Base-by-base conservation (phyloP, 2,888 invertebrate species). In the Petrolisthes manimaculis region DNA sequence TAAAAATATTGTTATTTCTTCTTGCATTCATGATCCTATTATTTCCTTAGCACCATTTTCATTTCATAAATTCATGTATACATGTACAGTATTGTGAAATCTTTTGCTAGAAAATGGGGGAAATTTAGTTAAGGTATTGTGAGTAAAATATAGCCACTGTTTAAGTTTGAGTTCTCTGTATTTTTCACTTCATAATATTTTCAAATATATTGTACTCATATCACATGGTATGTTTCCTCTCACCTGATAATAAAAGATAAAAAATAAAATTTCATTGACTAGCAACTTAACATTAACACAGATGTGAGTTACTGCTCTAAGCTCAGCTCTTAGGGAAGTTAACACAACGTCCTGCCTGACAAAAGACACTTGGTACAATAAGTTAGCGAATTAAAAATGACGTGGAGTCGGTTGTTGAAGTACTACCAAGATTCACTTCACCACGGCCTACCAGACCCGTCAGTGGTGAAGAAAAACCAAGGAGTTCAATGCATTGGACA, bases 161-260 rank as follows among this genome's bases (percentile, higher is more conserved):
- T 53, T 56, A 69, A 56, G 67, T 79, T 83, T 88, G 83, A 84
- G 79, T 88, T 78, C 83, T 84, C 56, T 88, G 88, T 88, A 88
- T 88, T 88, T 88, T 71, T 61, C 54, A 53, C 54, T 80, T 79
- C 83, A 84, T 84, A 88, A 84, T 83, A 84, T 88, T 88, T 88
- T 84, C 88, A 88, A 84, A 83, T 88, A 88, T 78, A 88, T 82
- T 88, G 88, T 83, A 86, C 86, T 86, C 55, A 88, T 88, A 83
- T 84, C 88, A 88, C 83, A 84, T 84, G 69, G 74, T 75, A 75
- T 53, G 82, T 88, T 88, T 88, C 88, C 83, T 78, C 84, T 88
- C 83, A 88, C 88, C 83, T 88, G 88, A 88, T 88, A 37, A 37
- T 37, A 81, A 82, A 74, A 75, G 78, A 75, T 54, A 61, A 56